Evolutionary conservation across 2,888 invertebrate genomes (phyloP).

Genomic region (Branchellion lobata): DNA sequence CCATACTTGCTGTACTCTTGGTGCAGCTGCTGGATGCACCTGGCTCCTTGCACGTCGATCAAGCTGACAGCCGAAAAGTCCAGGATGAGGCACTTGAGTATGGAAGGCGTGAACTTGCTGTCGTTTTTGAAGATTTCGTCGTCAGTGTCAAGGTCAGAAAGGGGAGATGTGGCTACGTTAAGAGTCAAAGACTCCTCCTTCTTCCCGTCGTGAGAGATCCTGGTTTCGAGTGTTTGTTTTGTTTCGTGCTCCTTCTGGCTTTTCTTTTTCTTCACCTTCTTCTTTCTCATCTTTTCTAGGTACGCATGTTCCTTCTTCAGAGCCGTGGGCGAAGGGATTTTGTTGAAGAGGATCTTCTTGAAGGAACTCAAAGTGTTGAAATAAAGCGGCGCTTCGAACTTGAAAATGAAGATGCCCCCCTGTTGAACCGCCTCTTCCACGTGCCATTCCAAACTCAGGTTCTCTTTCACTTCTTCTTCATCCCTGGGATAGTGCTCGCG

Average conservation of each 20-base stretch:
- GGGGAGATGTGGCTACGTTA: no score
- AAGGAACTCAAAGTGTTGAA: slow-evolving; percentile 45
- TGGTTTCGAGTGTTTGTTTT: no score
- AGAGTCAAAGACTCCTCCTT: no score
- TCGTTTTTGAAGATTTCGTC: no score
- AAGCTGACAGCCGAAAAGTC: slow-evolving; percentile 1
- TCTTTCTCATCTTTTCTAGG: no score
- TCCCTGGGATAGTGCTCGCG: neutral
- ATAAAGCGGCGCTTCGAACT: slow-evolving; percentile 47
- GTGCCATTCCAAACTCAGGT: neutral
- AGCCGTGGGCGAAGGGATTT: slow-evolving; percentile 15
- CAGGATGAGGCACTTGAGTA: neutral
- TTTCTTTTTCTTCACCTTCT: neutral
- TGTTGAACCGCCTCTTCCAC: neutral
- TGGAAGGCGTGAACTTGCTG: no score
- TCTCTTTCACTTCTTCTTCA: neutral
- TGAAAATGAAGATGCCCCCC: slow-evolving; percentile 32
- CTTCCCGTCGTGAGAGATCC: neutral
- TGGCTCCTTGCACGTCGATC: neutral
- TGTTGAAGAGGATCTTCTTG: slow-evolving; percentile 42
- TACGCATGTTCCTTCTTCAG: neutral
- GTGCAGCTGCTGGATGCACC: neutral
- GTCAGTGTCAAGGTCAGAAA: neutral
- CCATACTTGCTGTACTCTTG: neutral
- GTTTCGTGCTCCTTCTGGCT: neutral